Conservation (phyloP, 2,113 vertebrate genomes). For the Regulus satrapa region DNA sequence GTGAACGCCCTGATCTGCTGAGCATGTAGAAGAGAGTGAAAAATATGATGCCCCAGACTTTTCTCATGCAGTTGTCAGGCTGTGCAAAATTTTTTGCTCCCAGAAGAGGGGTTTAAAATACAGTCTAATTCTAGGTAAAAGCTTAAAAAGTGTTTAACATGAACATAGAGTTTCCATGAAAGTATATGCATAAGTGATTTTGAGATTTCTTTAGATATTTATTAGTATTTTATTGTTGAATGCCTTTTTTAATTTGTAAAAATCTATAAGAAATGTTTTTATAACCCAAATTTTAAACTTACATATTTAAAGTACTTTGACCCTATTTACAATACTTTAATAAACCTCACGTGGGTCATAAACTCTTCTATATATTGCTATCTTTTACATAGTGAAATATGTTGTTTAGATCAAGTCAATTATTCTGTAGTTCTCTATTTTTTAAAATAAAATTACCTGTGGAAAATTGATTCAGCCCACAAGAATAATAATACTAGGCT, state of each 20-base stretch:
- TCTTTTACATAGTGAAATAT: not conserved
- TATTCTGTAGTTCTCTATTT: not conserved
- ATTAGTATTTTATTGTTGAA: not conserved
- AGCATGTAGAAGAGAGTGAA: not conserved
- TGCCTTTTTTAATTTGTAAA: not conserved
- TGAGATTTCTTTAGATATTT: not conserved
- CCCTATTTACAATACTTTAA: not conserved
- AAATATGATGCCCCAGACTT: fast-evolving
- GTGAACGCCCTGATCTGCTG: not conserved
- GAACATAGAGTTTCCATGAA: not conserved
- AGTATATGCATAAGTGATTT: not conserved
- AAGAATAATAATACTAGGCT: not conserved
- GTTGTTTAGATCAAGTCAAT: not conserved
- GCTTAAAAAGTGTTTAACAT: not conserved
- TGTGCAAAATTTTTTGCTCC: not conserved
- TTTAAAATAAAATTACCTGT: not conserved
- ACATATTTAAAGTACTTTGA: not conserved
- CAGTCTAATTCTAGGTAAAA: not conserved
- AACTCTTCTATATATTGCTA: not conserved
- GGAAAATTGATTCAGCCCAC: not conserved
- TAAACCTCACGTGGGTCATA: not conserved
- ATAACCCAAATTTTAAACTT: not conserved
- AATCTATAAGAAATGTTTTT: not conserved
- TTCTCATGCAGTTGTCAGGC: not conserved
- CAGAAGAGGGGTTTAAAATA: not conserved